Base-by-base conservation (phyloP, 2,797 vertebrate species). In the Iguana delicatissima region DNA sequence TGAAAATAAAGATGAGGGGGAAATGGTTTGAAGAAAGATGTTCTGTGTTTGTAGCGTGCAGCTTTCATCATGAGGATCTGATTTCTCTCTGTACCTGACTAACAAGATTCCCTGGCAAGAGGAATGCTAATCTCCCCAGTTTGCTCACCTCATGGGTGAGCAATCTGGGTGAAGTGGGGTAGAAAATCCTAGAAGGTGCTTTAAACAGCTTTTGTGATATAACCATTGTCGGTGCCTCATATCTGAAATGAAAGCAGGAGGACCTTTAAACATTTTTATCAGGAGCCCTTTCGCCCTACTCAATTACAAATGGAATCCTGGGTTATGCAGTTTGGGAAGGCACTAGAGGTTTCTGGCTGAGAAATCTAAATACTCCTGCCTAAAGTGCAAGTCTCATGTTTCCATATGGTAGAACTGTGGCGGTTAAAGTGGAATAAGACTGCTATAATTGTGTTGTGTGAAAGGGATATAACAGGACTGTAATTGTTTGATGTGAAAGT, bases 51-150 rank as follows among this genome's bases (percentile, higher is more conserved):
- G 92, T 93, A 95, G 86, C 89, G 96, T 89, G 91, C 84, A 93
- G 90, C 81, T 94, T 90, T 86, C 35, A 74, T 55, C 7, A 0
- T 87, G 29, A 95, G 26, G 95, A 93, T 95, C 69, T 92, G 89
- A 92, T 95, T 96, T 95, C 90, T 94, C 95, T 96, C 93, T 88
- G 50, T 94, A 95, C 26, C 69, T 95, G 86, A 86, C 91, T 94
- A 92, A 94, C 86, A 95, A 92, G 86, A 83, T 62, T 93, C 69
- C 96, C 91, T 91, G 13, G 59, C 96, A 94, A 95, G 79, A 93
- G 86, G 82, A 91, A 89, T 94, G 50, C 91, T 96, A 95, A 95
- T 96, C 94, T 95, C 90, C 90, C 88, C 13, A 94, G 95, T 94
- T 89, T 94, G 2, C 1, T 91, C 1, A 89, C 93, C 80, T 69